Conservation (phyloP, 2,888 invertebrate species). For the Cremastinae sp. region DNA sequence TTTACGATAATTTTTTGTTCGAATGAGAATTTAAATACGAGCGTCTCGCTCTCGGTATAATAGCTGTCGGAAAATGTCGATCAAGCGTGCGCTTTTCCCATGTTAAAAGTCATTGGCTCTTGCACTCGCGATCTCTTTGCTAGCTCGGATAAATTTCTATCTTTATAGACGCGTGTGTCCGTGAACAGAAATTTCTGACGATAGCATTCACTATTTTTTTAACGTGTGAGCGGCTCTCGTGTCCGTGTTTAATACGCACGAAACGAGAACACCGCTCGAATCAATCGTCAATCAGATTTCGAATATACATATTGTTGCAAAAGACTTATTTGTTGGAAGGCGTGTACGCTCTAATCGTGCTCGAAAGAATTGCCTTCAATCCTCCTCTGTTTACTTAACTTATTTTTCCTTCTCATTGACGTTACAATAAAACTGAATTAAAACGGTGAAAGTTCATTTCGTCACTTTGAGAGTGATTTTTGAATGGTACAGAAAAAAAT, state of each 20-base stretch:
- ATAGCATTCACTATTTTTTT: background rate
- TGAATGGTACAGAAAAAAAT: too few species aligned
- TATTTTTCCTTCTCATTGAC: too few species aligned
- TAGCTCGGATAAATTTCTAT: slow-evolving; percentile 1
- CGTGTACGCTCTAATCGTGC: too few species aligned
- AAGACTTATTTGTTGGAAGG: too few species aligned
- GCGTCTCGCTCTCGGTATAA: slow-evolving; percentile 45
- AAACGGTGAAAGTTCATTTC: too few species aligned
- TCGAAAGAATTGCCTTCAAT: too few species aligned
- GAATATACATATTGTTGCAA: background rate
- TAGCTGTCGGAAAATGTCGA: slow-evolving; percentile 57
- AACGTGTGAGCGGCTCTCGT: background rate
- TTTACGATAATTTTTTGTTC: background rate
- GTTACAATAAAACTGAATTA: too few species aligned
- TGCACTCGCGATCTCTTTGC: slow-evolving; percentile 22
- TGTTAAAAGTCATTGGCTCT: slow-evolving; percentile 51
- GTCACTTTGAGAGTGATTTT: too few species aligned
- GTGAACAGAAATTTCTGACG: slow-evolving; percentile 1
- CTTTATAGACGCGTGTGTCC: slow-evolving; percentile 1
- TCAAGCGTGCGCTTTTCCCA: slow-evolving; percentile 58
- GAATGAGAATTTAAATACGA: slow-evolving; percentile 8
- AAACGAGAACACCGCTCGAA: too few species aligned
- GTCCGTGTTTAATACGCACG: background rate
- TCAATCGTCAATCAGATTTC: too few species aligned
- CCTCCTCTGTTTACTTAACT: too few species aligned